Base-by-base conservation (phyloP, 2,888 invertebrate genomes). In the Xestia xanthographa region DNA sequence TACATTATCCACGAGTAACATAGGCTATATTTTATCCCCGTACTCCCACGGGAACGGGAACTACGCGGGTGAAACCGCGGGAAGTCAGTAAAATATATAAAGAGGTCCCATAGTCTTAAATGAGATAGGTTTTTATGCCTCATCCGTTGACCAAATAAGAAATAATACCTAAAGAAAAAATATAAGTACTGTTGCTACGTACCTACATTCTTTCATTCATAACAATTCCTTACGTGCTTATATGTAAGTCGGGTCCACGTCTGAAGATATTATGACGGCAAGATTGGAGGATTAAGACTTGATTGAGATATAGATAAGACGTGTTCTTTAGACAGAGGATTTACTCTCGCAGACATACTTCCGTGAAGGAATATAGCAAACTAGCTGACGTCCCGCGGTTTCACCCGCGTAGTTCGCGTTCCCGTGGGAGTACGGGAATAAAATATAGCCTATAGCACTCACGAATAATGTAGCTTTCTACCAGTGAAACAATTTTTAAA, bases 261-360 rank as follows among this genome's bases (percentile, higher is more conserved):
- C 72, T 70, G 69, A 70, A 78, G 69, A 66, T 81, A 73, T 81
- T 73, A 83, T 50, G 66, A 72, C 43, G 26, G 34, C 79, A 63
- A 73, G 66, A 83, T 83, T 83, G 79, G 66, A 66, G 73, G 79
- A 83, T 70, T 69, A 70, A 66, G 78, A 53, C 5, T 20, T 38
- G 14, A 73, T 83, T 69, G 69, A 73, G 14, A 29, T 66, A 73
- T 58, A 70, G 50, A 34, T 62, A 22, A 63, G 41, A 58, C 82
- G 26, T 71, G 67, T 72, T 72, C 43, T 26, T 12, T n/a, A n/a
- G 41, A 29, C 56, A 29, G 50, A 17, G 5, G 34, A 66, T 82
- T 58, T 58, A 69, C 66, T 58, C 48, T 69, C 20, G 62, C 22
- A 22, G 29, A 43, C 11, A 56, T 56, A 9, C 41, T 48, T 79